Evolutionary conservation across 2,888 invertebrate genomes (phyloP), one percentile per base, ranked within the genome.

Genomic region (Congeria kusceri): DNA sequence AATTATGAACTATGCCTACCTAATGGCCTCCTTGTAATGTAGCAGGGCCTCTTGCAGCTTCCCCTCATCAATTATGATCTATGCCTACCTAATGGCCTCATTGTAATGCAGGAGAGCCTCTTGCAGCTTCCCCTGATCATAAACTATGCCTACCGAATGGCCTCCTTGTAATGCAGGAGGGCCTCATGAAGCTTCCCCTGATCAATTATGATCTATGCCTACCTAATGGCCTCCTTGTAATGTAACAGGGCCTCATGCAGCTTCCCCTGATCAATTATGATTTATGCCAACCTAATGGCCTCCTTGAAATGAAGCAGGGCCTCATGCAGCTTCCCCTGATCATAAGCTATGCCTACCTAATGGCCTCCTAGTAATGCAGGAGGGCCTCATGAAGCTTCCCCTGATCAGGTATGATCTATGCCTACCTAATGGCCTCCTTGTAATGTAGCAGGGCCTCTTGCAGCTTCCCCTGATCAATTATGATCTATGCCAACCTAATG

Each of bases 181-280:
- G 99, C 99, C 94, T 98, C 98, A 91, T 97, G 97, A 64, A 99
- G 95, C 94, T 99, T 99, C 49, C 99, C 99, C 95, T 99, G 99
- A n/a, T n/a, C n/a, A n/a, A n/a, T n/a, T n/a, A n/a, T n/a, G n/a
- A n/a, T n/a, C n/a, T n/a, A n/a, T n/a, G n/a, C 9, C 15, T 39
- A 39, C 39, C 39, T 39, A 5, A 39, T 39, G 39, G 39, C 39
- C 39, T 3, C 39, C 39, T 39, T 39, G 39, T 39, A 11, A 39
- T 39, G 39, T 15, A 39, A n/a, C n/a, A n/a, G n/a, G n/a, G n/a
- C n/a, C n/a, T n/a, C n/a, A n/a, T n/a, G n/a, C n/a, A n/a, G n/a
- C n/a, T n/a, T n/a, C n/a, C n/a, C n/a, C n/a, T n/a, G 3, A 11
- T 13, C 3, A 39, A 39, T 39, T 39, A n/a, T n/a, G n/a, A n/a